phyloP scores from a whole-genome alignment of 2,888 invertebrate species.

The Phengaris arion region DNA sequence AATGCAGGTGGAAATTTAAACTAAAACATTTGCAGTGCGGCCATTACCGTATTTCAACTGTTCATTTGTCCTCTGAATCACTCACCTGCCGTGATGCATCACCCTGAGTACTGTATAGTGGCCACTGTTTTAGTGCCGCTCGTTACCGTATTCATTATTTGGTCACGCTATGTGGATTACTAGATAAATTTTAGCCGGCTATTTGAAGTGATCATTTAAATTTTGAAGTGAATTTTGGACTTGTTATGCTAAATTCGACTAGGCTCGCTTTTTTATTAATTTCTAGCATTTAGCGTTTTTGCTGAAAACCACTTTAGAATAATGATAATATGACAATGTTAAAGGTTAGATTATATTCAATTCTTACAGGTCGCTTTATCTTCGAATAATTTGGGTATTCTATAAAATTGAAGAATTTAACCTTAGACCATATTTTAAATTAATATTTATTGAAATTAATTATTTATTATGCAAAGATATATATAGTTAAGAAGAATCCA shows the following conservation, averaged over 20 bases:
- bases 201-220: not conserved
- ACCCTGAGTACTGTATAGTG: slow-evolving; percentile 40
- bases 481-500: not conserved
- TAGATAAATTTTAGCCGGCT: slow-evolving; percentile 25
- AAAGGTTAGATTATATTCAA: too few species aligned
- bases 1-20: slow-evolving; percentile 20
- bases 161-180: slow-evolving; percentile 37
- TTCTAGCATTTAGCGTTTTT: too few species aligned
- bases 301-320: too few species aligned
- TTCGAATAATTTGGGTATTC: not conserved
- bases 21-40: slow-evolving; percentile 19
- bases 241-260: not conserved
- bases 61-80: slow-evolving; percentile 49
- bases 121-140: slow-evolving; percentile 33
- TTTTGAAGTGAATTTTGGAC: not conserved
- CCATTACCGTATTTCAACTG: slow-evolving; percentile 51
- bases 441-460: not conserved
- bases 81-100: slow-evolving; percentile 46
- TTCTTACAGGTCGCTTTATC: too few species aligned
- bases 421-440: not conserved
- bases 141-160: slow-evolving; percentile 35
- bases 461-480: not conserved
- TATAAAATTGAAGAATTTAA: not conserved
- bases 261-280: too few species aligned
- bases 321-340: too few species aligned